These are phyloP conservation scores for Sibirionetta formosa DNA, from an alignment of 2,797 vertebrate species.

Conservation along the genomic window DNA sequence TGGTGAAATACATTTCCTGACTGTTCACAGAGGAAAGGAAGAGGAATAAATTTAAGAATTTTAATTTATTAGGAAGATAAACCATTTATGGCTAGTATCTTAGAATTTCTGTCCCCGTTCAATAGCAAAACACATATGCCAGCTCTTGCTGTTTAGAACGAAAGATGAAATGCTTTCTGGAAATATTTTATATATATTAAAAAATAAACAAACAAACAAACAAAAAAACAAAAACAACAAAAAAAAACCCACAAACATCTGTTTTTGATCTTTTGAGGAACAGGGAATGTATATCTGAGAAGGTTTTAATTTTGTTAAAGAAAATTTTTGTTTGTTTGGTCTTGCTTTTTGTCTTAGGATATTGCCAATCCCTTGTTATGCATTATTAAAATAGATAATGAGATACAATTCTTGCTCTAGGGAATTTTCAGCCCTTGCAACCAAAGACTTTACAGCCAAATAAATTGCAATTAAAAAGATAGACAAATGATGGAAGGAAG, in stretches of 20 bases:
- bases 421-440: background rate
- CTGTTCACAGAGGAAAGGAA: background rate
- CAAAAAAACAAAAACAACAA: too few species aligned
- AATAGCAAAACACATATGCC: background rate
- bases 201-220: too few species aligned
- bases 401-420: background rate
- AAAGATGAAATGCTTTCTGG: slow-evolving; percentile 5
- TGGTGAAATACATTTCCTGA: background rate
- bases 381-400: slow-evolving; percentile 40
- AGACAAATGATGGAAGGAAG: background rate
- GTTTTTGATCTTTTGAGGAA: slow-evolving; percentile 6
- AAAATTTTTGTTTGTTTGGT: slow-evolving; percentile 34
- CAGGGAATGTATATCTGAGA: background rate
- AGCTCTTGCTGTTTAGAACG: background rate
- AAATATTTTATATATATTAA: background rate
- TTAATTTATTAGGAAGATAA: background rate
- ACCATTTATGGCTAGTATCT: background rate
- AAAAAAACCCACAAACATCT: background rate
- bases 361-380: slow-evolving; percentile 1
- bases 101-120: background rate
- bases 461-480: background rate
- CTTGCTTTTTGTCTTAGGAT: slow-evolving; percentile 11
- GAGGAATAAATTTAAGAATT: background rate
- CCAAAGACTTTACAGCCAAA: background rate
- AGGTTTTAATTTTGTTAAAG: background rate